These are phyloP conservation scores for Tipula unca DNA, from an alignment of 2,888 invertebrate genomes.

Conservation along the genomic window DNA sequence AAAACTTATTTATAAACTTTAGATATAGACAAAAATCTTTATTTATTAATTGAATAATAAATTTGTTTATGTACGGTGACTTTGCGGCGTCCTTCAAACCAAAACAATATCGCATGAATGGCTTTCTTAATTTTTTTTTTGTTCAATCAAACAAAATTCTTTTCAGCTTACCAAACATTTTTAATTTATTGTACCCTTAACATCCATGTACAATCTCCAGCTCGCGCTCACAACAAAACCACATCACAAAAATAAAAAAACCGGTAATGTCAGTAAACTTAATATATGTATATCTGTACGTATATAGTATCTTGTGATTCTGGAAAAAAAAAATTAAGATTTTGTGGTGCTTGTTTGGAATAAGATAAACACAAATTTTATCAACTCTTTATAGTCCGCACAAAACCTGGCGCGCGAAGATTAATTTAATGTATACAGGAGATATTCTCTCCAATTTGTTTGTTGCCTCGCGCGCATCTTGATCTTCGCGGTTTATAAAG, in stretches of 20 bases:
- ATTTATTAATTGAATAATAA: neutral
- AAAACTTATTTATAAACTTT: too few species aligned
- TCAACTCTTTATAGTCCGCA: neutral
- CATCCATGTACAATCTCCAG: neutral
- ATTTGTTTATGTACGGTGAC: neutral
- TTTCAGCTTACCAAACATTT: neutral
- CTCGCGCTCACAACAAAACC: neutral
- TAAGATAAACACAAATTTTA: neutral
- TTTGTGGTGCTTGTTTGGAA: neutral
- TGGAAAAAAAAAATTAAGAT: neutral
- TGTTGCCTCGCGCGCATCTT: neutral
- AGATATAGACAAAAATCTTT: neutral
- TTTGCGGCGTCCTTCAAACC: neutral
- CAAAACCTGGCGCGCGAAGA: neutral
- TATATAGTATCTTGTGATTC: neutral
- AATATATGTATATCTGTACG: neutral
- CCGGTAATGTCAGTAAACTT: constrained; percentile 2
- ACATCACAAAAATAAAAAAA: neutral
- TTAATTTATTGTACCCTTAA: neutral
- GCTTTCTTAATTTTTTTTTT: neutral
- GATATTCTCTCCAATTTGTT: neutral
- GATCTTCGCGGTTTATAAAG: neutral
- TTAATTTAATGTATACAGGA: neutral
- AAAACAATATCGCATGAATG: neutral
- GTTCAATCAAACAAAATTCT: neutral